Evolutionary conservation across 35 echinoderm and acorn worm genomes (phyloP).

Genomic region (Apostichopus japonicus): DNA sequence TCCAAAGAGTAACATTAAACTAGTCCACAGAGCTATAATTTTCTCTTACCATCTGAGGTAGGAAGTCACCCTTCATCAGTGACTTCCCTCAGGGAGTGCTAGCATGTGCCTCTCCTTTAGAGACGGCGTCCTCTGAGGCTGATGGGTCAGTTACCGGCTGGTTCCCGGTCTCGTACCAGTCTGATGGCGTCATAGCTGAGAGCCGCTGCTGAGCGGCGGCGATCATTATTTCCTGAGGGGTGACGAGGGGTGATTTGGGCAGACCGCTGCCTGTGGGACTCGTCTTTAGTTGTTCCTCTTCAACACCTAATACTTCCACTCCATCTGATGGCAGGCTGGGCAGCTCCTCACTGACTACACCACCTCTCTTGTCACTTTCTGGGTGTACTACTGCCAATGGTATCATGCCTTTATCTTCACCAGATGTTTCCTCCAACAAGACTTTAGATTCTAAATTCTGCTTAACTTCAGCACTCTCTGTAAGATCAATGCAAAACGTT

Average conservation of each 20-base stretch:
- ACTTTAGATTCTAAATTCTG: not conserved
- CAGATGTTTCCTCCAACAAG: not conserved
- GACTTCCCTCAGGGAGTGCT: not conserved
- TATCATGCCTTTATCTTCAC: not conserved
- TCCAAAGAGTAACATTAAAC: not conserved
- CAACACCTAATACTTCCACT: not conserved
- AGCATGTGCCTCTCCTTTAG: not conserved
- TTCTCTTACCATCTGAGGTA: no score
- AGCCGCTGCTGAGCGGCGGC: not conserved
- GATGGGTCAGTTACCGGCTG: not conserved
- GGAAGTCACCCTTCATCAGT: no score
- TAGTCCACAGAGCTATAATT: not conserved
- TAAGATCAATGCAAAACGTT: not conserved
- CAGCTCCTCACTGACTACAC: not conserved
- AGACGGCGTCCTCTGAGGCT: not conserved
- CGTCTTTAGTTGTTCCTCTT: not conserved
- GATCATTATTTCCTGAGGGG: not conserved
- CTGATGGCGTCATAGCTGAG: not conserved
- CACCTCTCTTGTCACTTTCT: not conserved
- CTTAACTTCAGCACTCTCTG: not conserved
- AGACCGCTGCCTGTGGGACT: not conserved
- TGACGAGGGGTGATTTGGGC: not conserved
- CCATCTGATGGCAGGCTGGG: not conserved
- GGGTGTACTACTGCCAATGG: not conserved
- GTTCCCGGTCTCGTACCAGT: not conserved